phyloP scores from a whole-genome alignment of 1,140 invertebrate genomes.

The Conopomorpha cramerella region DNA sequence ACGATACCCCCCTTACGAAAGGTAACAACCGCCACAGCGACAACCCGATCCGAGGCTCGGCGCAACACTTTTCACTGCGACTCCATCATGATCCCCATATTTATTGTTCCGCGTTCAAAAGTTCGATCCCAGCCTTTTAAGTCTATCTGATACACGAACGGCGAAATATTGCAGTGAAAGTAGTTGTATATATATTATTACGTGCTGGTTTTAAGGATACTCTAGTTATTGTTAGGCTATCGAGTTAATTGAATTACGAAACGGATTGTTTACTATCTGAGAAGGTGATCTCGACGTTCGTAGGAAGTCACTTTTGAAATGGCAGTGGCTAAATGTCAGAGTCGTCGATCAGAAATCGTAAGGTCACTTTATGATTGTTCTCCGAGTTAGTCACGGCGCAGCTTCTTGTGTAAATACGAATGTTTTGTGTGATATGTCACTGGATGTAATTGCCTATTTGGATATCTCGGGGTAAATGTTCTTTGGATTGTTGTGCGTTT shows the following conservation, averaged over 20 bases:
- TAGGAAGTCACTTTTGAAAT: conserved; percentile 14
- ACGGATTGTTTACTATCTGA: too few relatives aligned
- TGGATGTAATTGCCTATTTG: too few relatives aligned
- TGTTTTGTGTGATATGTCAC: too few relatives aligned
- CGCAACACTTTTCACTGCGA: conserved; percentile 13
- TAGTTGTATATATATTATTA: too few relatives aligned
- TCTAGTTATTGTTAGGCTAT: too few relatives aligned
- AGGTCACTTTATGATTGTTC: conserved; percentile 30
- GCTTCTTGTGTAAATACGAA: too few relatives aligned
- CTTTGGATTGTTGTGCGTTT: too few relatives aligned
- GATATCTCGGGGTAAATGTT: too few relatives aligned
- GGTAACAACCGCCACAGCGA: conserved; percentile 48
- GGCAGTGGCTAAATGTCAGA: conserved; percentile 19
- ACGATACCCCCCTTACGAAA: conserved; percentile 51
- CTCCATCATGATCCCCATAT: conserved; percentile 9
- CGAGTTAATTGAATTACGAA: too few relatives aligned
- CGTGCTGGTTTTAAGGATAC: too few relatives aligned
- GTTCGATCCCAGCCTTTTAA: neutral
- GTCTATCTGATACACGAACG: neutral
- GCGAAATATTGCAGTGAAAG: neutral
- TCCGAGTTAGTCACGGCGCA: conserved; percentile 38
- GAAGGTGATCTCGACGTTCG: conserved; percentile 10
- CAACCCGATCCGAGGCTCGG: too few relatives aligned
- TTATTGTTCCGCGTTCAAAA: conserved; percentile 1
- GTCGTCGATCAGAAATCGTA: conserved; percentile 19